phyloP scores from a whole-genome alignment of 2,113 vertebrate genomes.

The Corythornis cristatus region DNA sequence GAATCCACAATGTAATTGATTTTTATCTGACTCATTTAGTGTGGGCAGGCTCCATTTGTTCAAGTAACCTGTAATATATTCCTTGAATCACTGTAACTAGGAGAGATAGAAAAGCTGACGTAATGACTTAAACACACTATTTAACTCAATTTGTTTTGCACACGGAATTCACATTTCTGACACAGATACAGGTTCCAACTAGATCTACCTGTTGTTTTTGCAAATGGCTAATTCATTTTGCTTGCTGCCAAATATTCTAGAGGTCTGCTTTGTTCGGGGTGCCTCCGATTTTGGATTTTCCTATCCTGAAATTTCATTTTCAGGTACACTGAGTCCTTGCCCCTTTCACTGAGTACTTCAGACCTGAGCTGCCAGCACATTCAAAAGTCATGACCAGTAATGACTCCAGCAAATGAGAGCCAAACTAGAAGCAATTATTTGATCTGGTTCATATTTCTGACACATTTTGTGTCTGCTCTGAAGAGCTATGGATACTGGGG shows the following conservation, averaged over 20 bases:
- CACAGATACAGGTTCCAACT: conserved; percentile 14
- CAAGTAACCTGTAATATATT: conserved; percentile 59
- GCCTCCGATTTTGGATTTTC: not conserved
- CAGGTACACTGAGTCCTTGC: not conserved
- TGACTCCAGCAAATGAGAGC: not conserved
- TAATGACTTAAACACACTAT: conserved; percentile 38
- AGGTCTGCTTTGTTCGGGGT: not conserved
- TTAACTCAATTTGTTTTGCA: conserved; percentile 17
- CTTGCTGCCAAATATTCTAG: not conserved
- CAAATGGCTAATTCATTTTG: not conserved
- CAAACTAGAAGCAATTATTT: not conserved
- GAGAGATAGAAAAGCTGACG: conserved; percentile 32
- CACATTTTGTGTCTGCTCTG: not conserved
- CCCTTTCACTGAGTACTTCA: not conserved
- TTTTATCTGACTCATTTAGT: conserved; percentile 71
- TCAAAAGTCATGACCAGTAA: not conserved
- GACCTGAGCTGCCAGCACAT: not conserved
- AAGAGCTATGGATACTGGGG: not conserved
- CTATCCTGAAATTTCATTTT: not conserved
- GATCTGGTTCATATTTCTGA: not conserved
- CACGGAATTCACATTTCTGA: not conserved
- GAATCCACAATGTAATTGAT: conserved; percentile 71
- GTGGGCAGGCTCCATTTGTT: conserved; percentile 72
- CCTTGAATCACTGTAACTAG: conserved; percentile 65
- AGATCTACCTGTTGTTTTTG: not conserved